These are phyloP conservation scores for Silurus asotus DNA, from an alignment of 2,113 vertebrate genomes.

Conservation along the genomic window DNA sequence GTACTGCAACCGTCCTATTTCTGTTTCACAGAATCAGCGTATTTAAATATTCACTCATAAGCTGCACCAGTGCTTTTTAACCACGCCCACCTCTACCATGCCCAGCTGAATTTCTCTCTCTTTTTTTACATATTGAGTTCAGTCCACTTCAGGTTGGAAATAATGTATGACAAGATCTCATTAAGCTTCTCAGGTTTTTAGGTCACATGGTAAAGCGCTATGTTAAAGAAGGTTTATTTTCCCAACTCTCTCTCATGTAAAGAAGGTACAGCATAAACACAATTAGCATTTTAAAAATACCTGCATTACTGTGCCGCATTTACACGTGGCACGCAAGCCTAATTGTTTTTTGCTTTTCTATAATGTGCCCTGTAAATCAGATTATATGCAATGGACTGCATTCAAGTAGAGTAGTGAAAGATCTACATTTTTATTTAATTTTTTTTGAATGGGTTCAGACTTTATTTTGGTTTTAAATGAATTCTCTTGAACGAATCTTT, in stretches of 20 bases:
- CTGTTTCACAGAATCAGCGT: not conserved
- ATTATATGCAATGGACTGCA: not conserved
- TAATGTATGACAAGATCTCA: no score
- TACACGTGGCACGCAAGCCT: not conserved
- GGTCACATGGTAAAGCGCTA: not conserved
- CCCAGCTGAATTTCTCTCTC: no score
- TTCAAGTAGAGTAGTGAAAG: not conserved
- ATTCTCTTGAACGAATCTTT: no score
- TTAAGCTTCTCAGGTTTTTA: not conserved
- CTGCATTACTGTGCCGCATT: not conserved
- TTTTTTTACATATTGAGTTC: no score
- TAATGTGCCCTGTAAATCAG: no score
- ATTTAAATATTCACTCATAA: not conserved
- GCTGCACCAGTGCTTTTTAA: not conserved
- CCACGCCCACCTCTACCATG: no score
- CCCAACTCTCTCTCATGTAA: not conserved
- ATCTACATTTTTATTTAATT: no score
- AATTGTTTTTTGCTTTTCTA: not conserved
- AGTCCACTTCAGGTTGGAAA: no score
- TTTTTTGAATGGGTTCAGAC: no score
- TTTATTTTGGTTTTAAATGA: no score
- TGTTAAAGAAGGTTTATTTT: not conserved
- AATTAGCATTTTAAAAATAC: not conserved
- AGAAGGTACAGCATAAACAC: not conserved
- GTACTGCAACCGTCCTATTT: not conserved